Percentiles rank a stretch among this genome's conserved stretches.
These are phyloP conservation scores for Psittacus erithacus DNA, from an alignment of 2,113 vertebrate genomes.

Conservation along the genomic window DNA sequence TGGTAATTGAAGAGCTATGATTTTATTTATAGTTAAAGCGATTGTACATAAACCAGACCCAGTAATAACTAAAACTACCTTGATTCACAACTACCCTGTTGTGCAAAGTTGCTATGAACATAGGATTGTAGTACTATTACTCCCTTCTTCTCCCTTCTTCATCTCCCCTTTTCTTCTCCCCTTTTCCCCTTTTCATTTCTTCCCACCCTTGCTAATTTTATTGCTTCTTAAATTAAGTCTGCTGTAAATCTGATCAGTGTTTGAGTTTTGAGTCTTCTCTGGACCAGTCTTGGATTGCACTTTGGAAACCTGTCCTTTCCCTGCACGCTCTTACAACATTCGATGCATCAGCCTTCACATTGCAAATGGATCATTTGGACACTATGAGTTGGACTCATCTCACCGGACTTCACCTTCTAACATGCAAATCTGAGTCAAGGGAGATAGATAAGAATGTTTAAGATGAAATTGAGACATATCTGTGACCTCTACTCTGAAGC, in stretches of 20 bases:
- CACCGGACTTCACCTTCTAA: neutral
- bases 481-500: neutral
- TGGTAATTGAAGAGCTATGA: neutral
- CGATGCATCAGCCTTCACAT: neutral
- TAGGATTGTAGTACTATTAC: neutral
- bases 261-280: neutral
- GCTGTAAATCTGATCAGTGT: neutral
- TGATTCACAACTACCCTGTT: neutral
- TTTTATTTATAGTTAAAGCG: neutral
- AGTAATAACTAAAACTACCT: neutral
- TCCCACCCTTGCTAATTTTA: neutral
- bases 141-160: neutral
- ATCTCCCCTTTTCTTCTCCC: neutral
- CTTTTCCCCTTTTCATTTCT: neutral
- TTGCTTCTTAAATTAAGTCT: neutral
- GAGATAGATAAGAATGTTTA: neutral
- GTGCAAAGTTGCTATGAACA: neutral
- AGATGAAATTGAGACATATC: neutral
- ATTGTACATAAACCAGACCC: neutral
- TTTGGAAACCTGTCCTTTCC: neutral
- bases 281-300: neutral
- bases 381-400: neutral
- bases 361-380: neutral
- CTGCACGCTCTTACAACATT: neutral
- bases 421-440: neutral